phyloP scores from a whole-genome alignment of 2,888 invertebrate species.

The Junonia oenone region DNA sequence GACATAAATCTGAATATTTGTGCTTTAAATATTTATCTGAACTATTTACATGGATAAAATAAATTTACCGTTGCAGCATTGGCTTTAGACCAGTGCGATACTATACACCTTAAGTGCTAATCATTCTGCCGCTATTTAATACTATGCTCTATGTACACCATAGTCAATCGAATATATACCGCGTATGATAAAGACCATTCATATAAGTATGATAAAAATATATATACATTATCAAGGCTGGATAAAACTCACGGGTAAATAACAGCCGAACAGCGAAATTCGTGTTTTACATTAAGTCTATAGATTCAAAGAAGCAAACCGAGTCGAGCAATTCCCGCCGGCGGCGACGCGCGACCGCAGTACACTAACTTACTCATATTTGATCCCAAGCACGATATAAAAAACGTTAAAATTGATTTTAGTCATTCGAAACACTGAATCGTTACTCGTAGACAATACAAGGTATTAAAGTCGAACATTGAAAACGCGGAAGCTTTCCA shows the following conservation, averaged over 20 bases:
- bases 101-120: slow-evolving; percentile 37
- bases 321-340: slow-evolving; percentile 17
- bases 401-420: slow-evolving; percentile 41
- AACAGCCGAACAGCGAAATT: slow-evolving; percentile 58
- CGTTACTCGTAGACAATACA: slow-evolving; percentile 9
- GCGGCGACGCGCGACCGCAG: slow-evolving; percentile 10
- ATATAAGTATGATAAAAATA: slow-evolving; percentile 37
- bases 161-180: slow-evolving; percentile 22
- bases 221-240: slow-evolving; percentile 47
- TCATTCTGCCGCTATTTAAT: slow-evolving; percentile 37
- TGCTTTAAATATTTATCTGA: slow-evolving; percentile 7
- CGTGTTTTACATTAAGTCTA: slow-evolving; percentile 56
- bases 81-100: slow-evolving; percentile 39
- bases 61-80: slow-evolving; percentile 38
- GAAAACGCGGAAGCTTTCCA: slow-evolving; percentile 44
- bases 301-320: slow-evolving; percentile 34
- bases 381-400: slow-evolving; percentile 77
- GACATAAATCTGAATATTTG: slow-evolving; percentile 3
- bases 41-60: slow-evolving; percentile 24
- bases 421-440: slow-evolving; percentile 10
- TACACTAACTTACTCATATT: slow-evolving; percentile 64
- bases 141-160: slow-evolving; percentile 24
- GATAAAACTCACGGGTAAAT: slow-evolving; percentile 43
- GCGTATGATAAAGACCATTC: slow-evolving; percentile 7
- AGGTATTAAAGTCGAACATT: slow-evolving; percentile 8